A percentile compares a stretch with the other conserved stretches of the same genome.
Evolutionary conservation across 2,888 invertebrate genomes (phyloP).

Genomic region (Plebejus melissa): DNA sequence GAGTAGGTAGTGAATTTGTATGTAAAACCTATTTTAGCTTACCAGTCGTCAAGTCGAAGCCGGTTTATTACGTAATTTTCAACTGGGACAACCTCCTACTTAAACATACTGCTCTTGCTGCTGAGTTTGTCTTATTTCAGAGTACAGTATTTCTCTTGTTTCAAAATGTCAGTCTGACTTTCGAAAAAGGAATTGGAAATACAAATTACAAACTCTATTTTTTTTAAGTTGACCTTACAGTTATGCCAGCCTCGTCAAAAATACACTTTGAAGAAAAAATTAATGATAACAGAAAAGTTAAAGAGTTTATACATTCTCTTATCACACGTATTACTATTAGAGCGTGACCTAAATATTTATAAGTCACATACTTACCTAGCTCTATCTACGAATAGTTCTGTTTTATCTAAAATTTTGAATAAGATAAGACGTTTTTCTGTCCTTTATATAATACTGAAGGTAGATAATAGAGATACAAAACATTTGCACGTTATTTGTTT

Average conservation of each 20-base stretch:
- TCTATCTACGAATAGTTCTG: conserved; percentile 1
- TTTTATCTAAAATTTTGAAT: conserved; percentile 7
- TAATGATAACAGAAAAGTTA: not conserved
- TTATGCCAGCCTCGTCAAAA: not conserved
- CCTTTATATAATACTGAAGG: not conserved
- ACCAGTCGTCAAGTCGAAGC: conserved; percentile 15
- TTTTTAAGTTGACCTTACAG: not conserved
- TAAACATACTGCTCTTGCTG: not conserved
- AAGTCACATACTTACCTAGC: not conserved
- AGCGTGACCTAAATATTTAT: conserved; percentile 14
- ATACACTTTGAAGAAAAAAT: not conserved
- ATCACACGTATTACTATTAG: not conserved
- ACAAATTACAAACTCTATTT: not conserved
- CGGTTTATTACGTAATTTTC: conserved; percentile 12
- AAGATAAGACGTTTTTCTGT: conserved; percentile 8
- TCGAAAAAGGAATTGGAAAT: not conserved
- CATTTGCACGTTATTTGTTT: conserved; percentile 8
- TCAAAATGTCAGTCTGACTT: not conserved
- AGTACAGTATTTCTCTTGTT: not conserved
- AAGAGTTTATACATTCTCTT: not conserved
- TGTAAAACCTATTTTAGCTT: conserved; percentile 24
- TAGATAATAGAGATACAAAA: conserved; percentile 1
- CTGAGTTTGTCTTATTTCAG: not conserved
- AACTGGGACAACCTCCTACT: conserved; percentile 16
- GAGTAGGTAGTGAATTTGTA: conserved; percentile 24